A percentile compares a stretch with the other conserved stretches of the same genome.
These are phyloP conservation scores for Corythornis madagascariensis DNA, from an alignment of 2,113 vertebrate species.

Conservation along the genomic window DNA sequence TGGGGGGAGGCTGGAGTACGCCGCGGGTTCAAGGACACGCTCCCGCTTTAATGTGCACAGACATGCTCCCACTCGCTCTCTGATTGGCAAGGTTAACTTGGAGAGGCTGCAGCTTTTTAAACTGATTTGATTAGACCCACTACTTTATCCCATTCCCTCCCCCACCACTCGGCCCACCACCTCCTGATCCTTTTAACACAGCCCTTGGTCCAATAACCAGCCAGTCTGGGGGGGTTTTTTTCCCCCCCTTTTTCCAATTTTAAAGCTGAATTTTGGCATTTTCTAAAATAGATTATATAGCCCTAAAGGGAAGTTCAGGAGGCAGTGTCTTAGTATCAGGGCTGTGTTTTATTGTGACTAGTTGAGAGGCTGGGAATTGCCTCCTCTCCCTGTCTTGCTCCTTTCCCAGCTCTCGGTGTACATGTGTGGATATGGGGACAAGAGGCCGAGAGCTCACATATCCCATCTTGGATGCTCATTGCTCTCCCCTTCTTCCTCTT, in stretches of 20 bases:
- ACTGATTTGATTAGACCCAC: slow-evolving; percentile 91
- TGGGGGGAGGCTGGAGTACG: not conserved
- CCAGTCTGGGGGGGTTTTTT: not conserved
- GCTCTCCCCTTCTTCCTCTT: not conserved
- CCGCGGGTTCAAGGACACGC: slow-evolving; percentile 86
- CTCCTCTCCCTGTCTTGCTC: not conserved
- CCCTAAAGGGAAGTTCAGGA: slow-evolving; percentile 34
- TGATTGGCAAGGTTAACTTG: slow-evolving; percentile 91
- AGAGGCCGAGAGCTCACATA: not conserved
- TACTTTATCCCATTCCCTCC: slow-evolving; percentile 74
- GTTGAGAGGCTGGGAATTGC: not conserved
- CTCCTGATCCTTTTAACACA: slow-evolving; percentile 92
- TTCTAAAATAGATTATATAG: slow-evolving; percentile 62
- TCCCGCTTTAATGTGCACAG: slow-evolving; percentile 83
- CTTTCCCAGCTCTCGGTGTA: not conserved
- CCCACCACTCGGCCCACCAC: slow-evolving; percentile 67
- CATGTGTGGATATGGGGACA: not conserved
- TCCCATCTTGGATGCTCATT: not conserved
- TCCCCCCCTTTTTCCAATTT: slow-evolving; percentile 23
- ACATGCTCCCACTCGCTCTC: slow-evolving; percentile 75
- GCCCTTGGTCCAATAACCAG: slow-evolving; percentile 69
- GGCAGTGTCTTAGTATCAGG: not conserved
- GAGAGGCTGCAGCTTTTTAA: slow-evolving; percentile 81
- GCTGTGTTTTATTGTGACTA: not conserved
- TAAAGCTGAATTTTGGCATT: slow-evolving; percentile 62